Conservation (phyloP, 2,888 invertebrate genomes). For the Epinotia nisella region DNA sequence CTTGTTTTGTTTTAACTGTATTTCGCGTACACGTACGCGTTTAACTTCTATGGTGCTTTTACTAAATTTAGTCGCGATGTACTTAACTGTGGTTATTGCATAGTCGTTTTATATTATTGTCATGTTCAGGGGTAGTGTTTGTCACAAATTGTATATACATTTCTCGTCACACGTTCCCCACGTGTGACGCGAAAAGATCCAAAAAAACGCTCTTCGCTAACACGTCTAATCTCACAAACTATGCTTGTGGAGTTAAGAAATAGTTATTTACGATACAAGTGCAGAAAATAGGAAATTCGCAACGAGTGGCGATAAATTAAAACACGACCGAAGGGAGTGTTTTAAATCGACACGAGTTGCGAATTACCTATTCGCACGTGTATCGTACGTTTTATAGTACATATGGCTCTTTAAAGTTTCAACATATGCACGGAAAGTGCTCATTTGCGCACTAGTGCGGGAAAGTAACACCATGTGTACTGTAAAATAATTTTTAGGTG, state of each 20-base stretch:
- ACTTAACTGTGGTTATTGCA: slow-evolving; percentile 52
- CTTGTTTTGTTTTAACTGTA: slow-evolving; percentile 39
- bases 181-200: not conserved
- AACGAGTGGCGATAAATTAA: no score
- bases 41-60: slow-evolving; percentile 65
- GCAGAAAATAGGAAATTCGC: no score
- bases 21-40: slow-evolving; percentile 51
- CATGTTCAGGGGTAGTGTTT: slow-evolving; percentile 18
- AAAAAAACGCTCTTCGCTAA: not conserved
- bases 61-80: slow-evolving; percentile 59
- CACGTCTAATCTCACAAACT: not conserved
- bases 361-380: no score
- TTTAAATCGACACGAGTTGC: no score
- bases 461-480: no score
- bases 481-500: not conserved
- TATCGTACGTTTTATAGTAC: no score
- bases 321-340: no score
- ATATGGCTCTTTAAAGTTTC: no score
- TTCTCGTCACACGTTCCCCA: no score
- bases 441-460: no score
- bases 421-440: no score
- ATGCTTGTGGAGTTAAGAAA: not conserved
- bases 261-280: no score
- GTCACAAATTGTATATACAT: slow-evolving; percentile 22
- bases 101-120: slow-evolving; percentile 31